Percentiles rank a stretch among this genome's conserved stretches.
Evolutionary conservation across 2,797 vertebrate genomes (phyloP).

Genomic region (Poecile montanus): DNA sequence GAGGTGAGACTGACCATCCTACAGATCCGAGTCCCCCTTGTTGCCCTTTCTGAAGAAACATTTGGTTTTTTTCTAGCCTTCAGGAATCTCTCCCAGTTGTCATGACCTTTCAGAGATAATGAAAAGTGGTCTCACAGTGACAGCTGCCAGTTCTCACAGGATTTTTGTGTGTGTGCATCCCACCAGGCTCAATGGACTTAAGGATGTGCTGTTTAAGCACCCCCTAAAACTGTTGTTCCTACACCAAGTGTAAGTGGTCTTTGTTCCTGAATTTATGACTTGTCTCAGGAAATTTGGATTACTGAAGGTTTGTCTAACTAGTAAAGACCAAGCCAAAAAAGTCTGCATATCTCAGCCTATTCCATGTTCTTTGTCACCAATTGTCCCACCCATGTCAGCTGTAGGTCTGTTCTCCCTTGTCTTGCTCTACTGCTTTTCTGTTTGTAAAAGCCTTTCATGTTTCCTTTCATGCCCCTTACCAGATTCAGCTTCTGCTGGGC

Average conservation of each 20-base stretch:
- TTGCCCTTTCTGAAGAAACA: background rate
- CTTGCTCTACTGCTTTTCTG: background rate
- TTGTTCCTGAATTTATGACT: background rate
- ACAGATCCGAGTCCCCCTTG: rapidly evolving
- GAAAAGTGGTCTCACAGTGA: background rate
- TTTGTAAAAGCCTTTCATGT: background rate
- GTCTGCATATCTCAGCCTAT: background rate
- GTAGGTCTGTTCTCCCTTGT: background rate
- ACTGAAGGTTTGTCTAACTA: background rate
- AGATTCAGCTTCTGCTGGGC: background rate
- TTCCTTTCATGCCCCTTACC: background rate
- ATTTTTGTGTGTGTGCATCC: background rate
- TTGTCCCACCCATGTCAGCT: background rate
- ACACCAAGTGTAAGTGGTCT: background rate
- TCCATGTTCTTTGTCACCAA: background rate
- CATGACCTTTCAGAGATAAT: background rate
- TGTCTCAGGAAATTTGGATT: background rate
- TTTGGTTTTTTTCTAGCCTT: background rate
- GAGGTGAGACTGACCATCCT: background rate
- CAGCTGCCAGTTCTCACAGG: background rate
- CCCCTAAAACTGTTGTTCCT: background rate
- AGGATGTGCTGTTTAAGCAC: background rate
- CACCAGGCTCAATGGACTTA: background rate
- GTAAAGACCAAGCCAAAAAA: background rate
- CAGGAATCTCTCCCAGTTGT: background rate